Base-by-base conservation (phyloP, 2,888 invertebrate species). In the Drosophila paracracens region DNA sequence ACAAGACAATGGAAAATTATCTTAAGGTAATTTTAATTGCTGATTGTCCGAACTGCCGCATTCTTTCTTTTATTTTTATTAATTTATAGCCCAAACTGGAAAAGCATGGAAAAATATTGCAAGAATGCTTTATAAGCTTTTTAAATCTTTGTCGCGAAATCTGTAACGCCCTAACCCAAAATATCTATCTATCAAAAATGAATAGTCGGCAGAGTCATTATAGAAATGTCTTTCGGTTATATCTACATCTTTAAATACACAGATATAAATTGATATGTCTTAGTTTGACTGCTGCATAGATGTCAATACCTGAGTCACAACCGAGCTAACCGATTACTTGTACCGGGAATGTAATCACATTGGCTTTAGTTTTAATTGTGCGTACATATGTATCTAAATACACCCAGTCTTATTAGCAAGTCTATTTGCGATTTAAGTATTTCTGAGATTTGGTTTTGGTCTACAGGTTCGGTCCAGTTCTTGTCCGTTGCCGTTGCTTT, bases 391-490 rank as follows among this genome's bases (percentile, higher is more conserved):
- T 61, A 33, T 46, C 13, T 51, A 54, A 71, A 51, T 46, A 56
- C 61, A 29, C 48, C 33, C 50, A 54, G 38, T 65, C 46, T 57
- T 53, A 54, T 61, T 58, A 58, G 68, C 69, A 63, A 33, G 56
- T 70, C 27, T 58, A 46, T 56, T 67, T 43, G 52, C 52, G 61
- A 56, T 50, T 68, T 66, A 72, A n/a, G 51, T 59, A 25, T 63
- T 71, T 25, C n/a, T 60, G n/a, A 27, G 54, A 54, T 51, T 76
- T 60, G 43, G 71, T 60, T 70, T 70, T 81, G 87, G 73, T 84
- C 61, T 83, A 73, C 54, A 85, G 81, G 64, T 66, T 81, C 76
- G 88, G 79, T 84, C 91, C 76, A 89, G 88, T 90, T 90, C 90
- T 90, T 82, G 77, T 80, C 76, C 78, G 61, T 56, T 82, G 67